phyloP scores from a whole-genome alignment of 2,888 invertebrate species.

The Conomelus anceps region DNA sequence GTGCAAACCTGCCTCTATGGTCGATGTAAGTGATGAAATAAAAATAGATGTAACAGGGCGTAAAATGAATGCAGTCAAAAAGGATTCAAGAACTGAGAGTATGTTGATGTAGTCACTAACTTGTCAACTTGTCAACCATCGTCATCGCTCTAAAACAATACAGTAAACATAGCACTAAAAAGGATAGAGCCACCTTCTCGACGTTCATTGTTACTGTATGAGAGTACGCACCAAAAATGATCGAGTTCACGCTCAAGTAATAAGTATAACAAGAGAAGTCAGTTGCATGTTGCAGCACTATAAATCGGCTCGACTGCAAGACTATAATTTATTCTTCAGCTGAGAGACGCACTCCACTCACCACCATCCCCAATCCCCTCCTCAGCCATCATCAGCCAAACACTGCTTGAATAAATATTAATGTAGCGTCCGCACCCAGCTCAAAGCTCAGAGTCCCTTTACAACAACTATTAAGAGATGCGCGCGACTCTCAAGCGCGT shows the following conservation, averaged over 20 bases:
- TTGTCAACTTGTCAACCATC: no score
- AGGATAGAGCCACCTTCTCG: no score
- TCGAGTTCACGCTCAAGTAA: not conserved
- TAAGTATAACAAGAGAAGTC: not conserved
- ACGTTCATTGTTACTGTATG: not conserved
- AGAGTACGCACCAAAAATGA: not conserved
- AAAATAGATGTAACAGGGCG: not conserved
- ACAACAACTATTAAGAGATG: not conserved
- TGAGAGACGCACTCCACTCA: not conserved
- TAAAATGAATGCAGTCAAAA: not conserved
- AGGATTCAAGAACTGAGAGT: no score
- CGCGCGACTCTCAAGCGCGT: not conserved
- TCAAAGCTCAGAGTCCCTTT: not conserved
- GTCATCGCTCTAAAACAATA: no score
- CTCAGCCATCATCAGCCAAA: not conserved
- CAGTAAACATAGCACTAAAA: no score
- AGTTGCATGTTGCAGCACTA: not conserved
- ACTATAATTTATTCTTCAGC: not conserved
- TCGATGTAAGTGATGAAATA: no score
- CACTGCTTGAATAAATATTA: not conserved
- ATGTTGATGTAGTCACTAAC: no score
- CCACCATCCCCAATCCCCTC: not conserved
- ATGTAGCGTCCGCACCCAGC: not conserved
- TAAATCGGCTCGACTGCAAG: not conserved
- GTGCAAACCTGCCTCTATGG: no score